Conservation (phyloP, 2,888 invertebrate species). For the Drosophila maculinotata region DNA sequence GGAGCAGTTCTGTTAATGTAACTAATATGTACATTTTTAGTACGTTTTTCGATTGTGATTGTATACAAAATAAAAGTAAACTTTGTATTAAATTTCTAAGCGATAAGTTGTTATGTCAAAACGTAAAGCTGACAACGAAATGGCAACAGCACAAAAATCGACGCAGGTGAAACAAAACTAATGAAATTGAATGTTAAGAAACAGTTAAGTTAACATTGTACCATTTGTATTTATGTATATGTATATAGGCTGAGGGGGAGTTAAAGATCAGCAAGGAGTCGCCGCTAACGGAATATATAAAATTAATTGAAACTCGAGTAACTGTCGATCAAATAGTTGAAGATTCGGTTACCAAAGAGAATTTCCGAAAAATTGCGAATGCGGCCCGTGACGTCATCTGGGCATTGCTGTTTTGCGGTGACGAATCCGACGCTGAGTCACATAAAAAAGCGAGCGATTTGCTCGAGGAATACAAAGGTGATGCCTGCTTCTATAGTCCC, state of each 20-base stretch:
- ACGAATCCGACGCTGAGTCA: slow-evolving; percentile 34
- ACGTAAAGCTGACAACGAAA: slow-evolving; percentile 49
- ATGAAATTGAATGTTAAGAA: no score
- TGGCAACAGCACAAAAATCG: slow-evolving; percentile 45
- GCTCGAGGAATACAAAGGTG: slow-evolving; percentile 83
- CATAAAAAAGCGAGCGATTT: slow-evolving; percentile 72
- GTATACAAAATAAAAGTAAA: slow-evolving; percentile 2
- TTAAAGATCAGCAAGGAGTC: slow-evolving; percentile 39
- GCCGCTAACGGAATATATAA: slow-evolving; percentile 70
- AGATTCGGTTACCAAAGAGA: slow-evolving; percentile 57
- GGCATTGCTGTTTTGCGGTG: slow-evolving; percentile 70
- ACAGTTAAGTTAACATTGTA: not conserved
- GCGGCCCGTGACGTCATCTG: slow-evolving; percentile 72
- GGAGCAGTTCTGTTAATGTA: slow-evolving; percentile 7
- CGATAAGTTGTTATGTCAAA: slow-evolving; percentile 55
- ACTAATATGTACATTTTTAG: slow-evolving; percentile 1
- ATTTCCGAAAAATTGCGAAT: slow-evolving; percentile 62
- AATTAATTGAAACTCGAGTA: slow-evolving; percentile 63
- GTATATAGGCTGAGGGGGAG: slow-evolving; percentile 1
- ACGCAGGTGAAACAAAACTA: not conserved
- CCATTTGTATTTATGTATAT: not conserved
- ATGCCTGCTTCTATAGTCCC: slow-evolving; percentile 80
- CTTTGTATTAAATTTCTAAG: not conserved
- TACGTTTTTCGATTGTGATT: not conserved
- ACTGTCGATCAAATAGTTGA: slow-evolving; percentile 63